Conservation (phyloP, 2,888 invertebrate species). For the Nineta flava region DNA sequence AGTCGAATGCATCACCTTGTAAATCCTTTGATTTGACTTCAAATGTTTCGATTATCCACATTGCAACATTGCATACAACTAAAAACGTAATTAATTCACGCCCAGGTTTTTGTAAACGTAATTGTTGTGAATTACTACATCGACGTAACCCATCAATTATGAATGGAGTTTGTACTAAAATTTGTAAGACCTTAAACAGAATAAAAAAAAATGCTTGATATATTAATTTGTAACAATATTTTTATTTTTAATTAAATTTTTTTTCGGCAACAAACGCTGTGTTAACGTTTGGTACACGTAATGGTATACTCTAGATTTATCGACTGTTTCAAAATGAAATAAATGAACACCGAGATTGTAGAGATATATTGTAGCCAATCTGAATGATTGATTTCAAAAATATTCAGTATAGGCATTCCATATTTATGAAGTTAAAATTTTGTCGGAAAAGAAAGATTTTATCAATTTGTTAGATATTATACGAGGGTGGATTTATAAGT, state of each 20-base stretch:
- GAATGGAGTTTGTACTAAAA: slow-evolving; percentile 55
- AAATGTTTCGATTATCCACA: slow-evolving; percentile 65
- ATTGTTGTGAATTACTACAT: slow-evolving; percentile 46
- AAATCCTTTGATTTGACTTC: slow-evolving; percentile 38
- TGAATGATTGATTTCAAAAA: too few species aligned
- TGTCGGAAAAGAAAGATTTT: too few species aligned
- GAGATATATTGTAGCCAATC: too few species aligned
- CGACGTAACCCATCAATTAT: slow-evolving; percentile 58
- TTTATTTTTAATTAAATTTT: neutral
- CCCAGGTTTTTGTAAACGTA: slow-evolving; percentile 52
- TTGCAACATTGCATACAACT: slow-evolving; percentile 55
- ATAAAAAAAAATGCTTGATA: neutral
- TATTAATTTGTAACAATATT: slow-evolving; percentile 3
- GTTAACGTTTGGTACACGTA: too few species aligned
- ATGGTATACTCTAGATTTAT: too few species aligned
- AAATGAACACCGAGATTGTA: too few species aligned
- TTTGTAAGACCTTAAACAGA: slow-evolving; percentile 45
- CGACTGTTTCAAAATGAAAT: too few species aligned
- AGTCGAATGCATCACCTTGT: slow-evolving; percentile 40
- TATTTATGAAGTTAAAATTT: too few species aligned
- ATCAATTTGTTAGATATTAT: too few species aligned
- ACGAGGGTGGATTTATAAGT: too few species aligned
- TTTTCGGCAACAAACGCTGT: too few species aligned
- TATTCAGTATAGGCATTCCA: too few species aligned
- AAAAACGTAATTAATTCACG: slow-evolving; percentile 61